These are phyloP conservation scores for Platycercus adscitus DNA, from an alignment of 2,113 vertebrate genomes.

Conservation along the genomic window DNA sequence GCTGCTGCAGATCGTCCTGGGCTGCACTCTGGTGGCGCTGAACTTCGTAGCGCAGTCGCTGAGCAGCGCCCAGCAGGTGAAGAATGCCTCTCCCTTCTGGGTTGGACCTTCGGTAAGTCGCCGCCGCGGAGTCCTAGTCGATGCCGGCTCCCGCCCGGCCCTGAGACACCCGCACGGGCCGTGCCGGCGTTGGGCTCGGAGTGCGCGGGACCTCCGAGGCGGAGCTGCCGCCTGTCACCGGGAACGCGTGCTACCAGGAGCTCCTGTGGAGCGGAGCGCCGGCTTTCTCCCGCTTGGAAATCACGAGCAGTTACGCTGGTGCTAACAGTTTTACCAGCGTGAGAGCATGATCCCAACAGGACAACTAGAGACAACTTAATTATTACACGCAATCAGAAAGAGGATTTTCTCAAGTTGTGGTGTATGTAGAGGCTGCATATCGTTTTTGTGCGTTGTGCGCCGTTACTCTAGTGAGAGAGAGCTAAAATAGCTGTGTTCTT, in stretches of 20 bases:
- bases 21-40: conserved; percentile 85
- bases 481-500: not conserved
- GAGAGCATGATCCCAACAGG: fast-evolving
- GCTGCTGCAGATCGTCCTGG: conserved; percentile 84
- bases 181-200: not conserved
- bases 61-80: conserved; percentile 75
- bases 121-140: not conserved
- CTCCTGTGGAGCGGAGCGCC: not conserved
- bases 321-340: fast-evolving
- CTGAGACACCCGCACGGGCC: not conserved
- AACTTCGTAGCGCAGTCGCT: conserved; percentile 83
- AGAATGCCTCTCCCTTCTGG: conserved; percentile 84
- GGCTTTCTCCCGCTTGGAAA: fast-evolving
- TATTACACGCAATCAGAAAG: fast-evolving
- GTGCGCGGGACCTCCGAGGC: not conserved
- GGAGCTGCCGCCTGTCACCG: not conserved
- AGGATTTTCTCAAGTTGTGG: not conserved
- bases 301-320: fast-evolving
- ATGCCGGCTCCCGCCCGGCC: not conserved
- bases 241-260: not conserved
- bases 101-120: conserved; percentile 85
- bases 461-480: not conserved
- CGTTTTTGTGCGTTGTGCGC: too few species aligned
- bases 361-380: fast-evolving
- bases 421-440: fast-evolving